Base-by-base conservation (phyloP, 2,888 invertebrate species). In the Pollenia amentaria region DNA sequence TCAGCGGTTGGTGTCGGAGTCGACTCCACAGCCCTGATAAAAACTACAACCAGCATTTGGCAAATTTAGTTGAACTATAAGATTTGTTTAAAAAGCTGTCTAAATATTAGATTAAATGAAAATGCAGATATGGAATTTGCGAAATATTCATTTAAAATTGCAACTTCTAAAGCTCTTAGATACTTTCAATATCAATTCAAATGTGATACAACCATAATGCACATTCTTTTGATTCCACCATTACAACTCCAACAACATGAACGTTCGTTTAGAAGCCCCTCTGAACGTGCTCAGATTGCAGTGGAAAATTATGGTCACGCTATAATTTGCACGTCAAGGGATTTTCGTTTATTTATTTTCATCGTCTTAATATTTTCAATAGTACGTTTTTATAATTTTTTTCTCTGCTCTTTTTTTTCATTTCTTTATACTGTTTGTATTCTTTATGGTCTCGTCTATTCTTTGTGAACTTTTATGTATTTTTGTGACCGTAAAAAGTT, bases 281-380 rank as follows among this genome's bases (percentile, higher is more conserved):
- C n/a, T 21, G 16, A 79, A 79, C 79, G 73, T 81, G 40, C 53
- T 10, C 14, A 60, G 67, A 65, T 65, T 53, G 40, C 46, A 62
- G 16, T 69, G 48, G n/a, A 85, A 70, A 80, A 85, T 85, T 76
- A 80, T 85, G 80, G 80, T 85, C 70, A 81, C 81, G 65, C 85
- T 76, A 57, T 65, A 75, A 80, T 85, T 81, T 70, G 80, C 85
- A 85, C 82, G 73, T 84, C 84, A 64, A 69, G 85, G 53, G 82
- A 85, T 65, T 85, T 82, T 72, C 8, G 29, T 9, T n/a, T 73
- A 48, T 77, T 64, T 60, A 65, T 75, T 82, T 82, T 82, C 60
- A 70, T 55, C 21, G 14, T 64, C 38, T 62, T 69, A 57, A 69
- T 55, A 70, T 51, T 67, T 53, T 60, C 57, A 44, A 67, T 67